Conservation (phyloP, 2,797 vertebrate species). For the Tauraco hartlaubi region DNA sequence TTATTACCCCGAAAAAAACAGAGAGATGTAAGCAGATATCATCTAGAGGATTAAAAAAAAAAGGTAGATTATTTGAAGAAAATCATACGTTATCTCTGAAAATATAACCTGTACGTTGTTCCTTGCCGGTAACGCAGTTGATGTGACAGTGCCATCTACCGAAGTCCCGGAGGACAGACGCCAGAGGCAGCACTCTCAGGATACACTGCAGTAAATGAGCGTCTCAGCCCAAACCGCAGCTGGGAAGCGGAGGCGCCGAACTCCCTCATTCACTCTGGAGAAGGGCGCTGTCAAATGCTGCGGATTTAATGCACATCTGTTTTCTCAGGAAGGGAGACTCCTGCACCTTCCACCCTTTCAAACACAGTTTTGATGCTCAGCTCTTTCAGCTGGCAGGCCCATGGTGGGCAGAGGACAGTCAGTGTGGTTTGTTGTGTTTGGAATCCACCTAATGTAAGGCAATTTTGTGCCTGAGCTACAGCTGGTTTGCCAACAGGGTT, state of each 20-base stretch:
- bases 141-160: conserved; percentile 66
- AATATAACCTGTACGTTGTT: fast-evolving
- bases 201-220: fast-evolving
- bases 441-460: background rate
- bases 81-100: background rate
- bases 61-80: background rate
- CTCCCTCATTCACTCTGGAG: background rate
- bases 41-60: background rate
- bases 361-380: background rate
- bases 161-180: background rate
- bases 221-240: background rate
- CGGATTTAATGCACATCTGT: fast-evolving
- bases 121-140: background rate
- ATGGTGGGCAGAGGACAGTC: background rate
- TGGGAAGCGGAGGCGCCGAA: background rate
- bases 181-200: background rate
- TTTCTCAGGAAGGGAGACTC: background rate
- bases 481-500: background rate
- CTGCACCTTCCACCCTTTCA: background rate
- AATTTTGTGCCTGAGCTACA: background rate
- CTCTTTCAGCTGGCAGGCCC: background rate
- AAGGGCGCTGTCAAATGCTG: background rate
- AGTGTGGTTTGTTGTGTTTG: background rate
- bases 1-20: background rate
- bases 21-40: background rate